Evolutionary conservation across 2,113 vertebrate genomes (phyloP), one percentile per base, ranked within the genome.

Genomic region (Osmerus mordax): DNA sequence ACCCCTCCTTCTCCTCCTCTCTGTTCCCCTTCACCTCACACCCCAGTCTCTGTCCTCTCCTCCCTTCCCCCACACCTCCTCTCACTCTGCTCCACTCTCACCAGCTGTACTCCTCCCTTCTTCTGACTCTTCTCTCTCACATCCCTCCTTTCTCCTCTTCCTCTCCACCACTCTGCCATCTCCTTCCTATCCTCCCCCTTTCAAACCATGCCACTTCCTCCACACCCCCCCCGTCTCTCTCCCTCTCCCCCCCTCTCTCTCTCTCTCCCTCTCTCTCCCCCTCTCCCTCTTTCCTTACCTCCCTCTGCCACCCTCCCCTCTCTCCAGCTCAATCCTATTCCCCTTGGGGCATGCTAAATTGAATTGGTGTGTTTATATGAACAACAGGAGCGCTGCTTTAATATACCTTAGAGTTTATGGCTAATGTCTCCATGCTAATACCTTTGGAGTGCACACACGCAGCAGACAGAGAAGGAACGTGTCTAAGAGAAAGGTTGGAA

Each of bases 371-470:
- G 90, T 91, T 92, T 90, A 89, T 87, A 94, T 94, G 93, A 95
- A 96, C 93, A 94, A 95, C 89, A 88, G 92, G 83, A 79, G 82
- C 83, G 89, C 87, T 87, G 88, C 87, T 91, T 91, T 95, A 95
- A 96, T 94, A 92, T 95, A 95, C 89, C 95, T 94, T 89, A 92
- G 87, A 90, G 86, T 93, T 93, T 87, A 87, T 94, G 93, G 84
- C 81, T 91, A 92, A 92, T 89, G 91, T 76, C 74, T 82, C 86
- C 84, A 74, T 65, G 81, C 86, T 91, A 90, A 92, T 76, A 84
- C 84, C 77, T 60, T 72, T 83, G 83, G 67, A 84, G 84, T 89
- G 84, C 67, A 88, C 77, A 82, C 81, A 84, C 90, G 84, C 81
- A 71, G 64, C 19, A 21, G 64, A 21, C 2, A 21, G 64, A 51